Percentiles rank a stretch among this genome's conserved stretches.
Conservation (phyloP, 2,797 vertebrate genomes). For the Valencia hispanica region DNA sequence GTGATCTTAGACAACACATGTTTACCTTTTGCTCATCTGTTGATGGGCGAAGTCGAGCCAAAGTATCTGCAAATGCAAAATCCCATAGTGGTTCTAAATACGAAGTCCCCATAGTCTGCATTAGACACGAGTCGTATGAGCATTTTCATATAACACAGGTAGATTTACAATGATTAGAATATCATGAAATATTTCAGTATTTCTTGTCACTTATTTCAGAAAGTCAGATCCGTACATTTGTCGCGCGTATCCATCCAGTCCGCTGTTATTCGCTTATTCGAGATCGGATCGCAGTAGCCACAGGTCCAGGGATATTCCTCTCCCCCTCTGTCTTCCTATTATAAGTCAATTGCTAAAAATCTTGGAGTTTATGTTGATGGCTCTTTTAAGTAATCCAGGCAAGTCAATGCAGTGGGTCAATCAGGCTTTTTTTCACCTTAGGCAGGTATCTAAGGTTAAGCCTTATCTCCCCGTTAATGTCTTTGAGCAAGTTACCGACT, state of each 20-base stretch:
- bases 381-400: too few species aligned
- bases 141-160: background rate
- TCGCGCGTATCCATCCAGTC: background rate
- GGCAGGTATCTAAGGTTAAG: too few species aligned
- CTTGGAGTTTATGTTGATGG: too few species aligned
- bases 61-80: background rate
- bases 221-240: background rate
- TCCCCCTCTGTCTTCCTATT: too few species aligned
- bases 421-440: too few species aligned
- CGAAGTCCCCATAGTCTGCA: background rate
- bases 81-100: background rate
- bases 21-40: constrained; percentile 26
- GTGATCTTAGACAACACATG: background rate
- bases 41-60: constrained; percentile 13
- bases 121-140: background rate
- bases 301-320: background rate
- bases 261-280: background rate
- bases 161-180: background rate
- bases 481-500: too few species aligned
- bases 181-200: background rate
- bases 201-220: background rate
- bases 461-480: too few species aligned
- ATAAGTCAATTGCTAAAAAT: too few species aligned
- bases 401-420: too few species aligned
- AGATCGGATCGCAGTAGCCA: background rate